Evolutionary conservation across 2,113 vertebrate species (phyloP).

Genomic region (Calypte anna): DNA sequence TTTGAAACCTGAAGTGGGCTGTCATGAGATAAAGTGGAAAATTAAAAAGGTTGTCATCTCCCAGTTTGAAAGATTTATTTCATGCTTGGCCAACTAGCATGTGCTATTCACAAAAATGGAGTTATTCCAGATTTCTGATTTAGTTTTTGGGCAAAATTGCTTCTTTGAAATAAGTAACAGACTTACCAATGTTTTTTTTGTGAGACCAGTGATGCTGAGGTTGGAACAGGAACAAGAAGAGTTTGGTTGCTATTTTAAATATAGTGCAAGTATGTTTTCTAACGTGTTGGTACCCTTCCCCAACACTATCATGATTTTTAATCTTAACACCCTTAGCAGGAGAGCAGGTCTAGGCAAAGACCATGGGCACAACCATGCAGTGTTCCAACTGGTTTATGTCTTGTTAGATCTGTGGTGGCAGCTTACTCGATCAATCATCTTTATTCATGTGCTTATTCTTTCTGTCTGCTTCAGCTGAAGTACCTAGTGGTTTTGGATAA

Average conservation of each 20-base stretch:
- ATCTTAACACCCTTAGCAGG: not conserved
- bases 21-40: conserved; percentile 24
- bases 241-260: not conserved
- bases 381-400: not conserved
- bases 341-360: not conserved
- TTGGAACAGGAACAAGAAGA: not conserved
- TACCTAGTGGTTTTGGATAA: not conserved
- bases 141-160: not conserved
- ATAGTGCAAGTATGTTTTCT: not conserved
- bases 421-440: not conserved
- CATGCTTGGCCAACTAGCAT: not conserved
- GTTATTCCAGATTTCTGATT: not conserved
- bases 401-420: not conserved
- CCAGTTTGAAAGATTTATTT: not conserved
- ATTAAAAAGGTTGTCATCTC: not conserved
- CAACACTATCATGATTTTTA: rapidly evolving
- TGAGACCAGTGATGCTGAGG: not conserved
- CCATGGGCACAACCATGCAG: not conserved
- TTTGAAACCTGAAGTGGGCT: not conserved
- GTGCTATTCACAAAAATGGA: not conserved
- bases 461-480: not conserved
- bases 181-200: not conserved
- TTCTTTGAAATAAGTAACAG: not conserved
- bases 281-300: not conserved
- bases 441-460: not conserved